Evolutionary conservation across 2,888 invertebrate genomes (phyloP), one percentile per base, ranked within the genome.

Genomic region (Nomada goodeniana): DNA sequence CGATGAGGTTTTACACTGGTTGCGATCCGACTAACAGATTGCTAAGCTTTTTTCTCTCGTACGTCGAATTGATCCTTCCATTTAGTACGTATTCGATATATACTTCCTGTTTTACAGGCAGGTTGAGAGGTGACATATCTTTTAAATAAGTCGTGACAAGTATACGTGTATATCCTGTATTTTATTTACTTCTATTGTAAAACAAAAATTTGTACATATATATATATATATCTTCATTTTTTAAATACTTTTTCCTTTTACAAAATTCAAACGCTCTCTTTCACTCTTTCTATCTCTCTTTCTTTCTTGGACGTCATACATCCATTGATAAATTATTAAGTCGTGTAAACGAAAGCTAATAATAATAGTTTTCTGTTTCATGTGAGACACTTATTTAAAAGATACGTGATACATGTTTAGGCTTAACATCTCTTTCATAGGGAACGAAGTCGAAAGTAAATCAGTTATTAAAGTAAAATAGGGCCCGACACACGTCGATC

Each of bases 21-120:
- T 42, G 74, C 59, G 75, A 77, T 82, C 67, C 47, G 23, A 80
- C 69, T 74, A 65, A 70, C 71, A 70, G 75, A 68, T 85, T 69
- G 69, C 65, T 50, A 68, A 85, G 50, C 69, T 74, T 83, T 76
- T 78, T 53, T 87, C 67, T 87, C 67, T 70, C 64, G 57, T 52
- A 67, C 57, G 74, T 75, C 60, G 20, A 53, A 82, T 73, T 47
- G 68, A 82, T 83, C 80, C 79, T 83, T 86, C 76, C 78, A 83
- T 82, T 84, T 86, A 79, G 74, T 75, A 80, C 52, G 26, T 85
- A 64, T 69, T 76, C 64, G 63, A 76, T 77, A 47, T 57, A 67
- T 78, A 67, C 59, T 72, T 71, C 73, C 78, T 76, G 78, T 76
- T 55, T 77, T 47, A 18, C 50, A 44, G 65, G 53, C 79, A 70